phyloP scores from a whole-genome alignment of 2,888 invertebrate species.

The Sycophila texana region DNA sequence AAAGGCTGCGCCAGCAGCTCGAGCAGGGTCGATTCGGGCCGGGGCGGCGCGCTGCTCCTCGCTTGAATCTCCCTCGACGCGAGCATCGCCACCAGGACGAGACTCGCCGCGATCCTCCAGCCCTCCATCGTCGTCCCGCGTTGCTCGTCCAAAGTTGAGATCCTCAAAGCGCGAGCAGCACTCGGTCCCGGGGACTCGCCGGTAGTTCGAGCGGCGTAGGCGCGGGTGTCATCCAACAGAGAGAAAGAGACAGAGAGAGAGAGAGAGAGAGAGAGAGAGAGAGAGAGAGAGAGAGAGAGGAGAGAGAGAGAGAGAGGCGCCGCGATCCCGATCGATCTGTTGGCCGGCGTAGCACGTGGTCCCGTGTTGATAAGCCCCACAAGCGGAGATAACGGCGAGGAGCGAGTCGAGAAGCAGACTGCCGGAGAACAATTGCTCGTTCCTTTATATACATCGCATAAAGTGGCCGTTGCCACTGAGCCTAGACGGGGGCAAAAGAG shows the following conservation, averaged over 20 bases:
- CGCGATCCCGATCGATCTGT: conserved; percentile 2
- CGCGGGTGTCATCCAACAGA: too few species aligned
- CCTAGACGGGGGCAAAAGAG: conserved; percentile 5
- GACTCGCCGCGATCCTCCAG: background rate
- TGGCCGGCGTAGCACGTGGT: conserved; percentile 20
- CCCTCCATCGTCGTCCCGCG: conserved; percentile 2
- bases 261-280: too few species aligned
- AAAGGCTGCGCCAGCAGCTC: conserved; percentile 64
- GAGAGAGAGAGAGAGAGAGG: too few species aligned
- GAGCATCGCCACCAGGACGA: background rate
- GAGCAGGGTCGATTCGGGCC: conserved; percentile 64
- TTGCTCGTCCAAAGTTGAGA: too few species aligned
- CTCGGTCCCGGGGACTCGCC: too few species aligned
- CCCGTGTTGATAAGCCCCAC: conserved; percentile 34
- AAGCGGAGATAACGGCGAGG: conserved; percentile 37
- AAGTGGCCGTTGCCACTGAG: conserved; percentile 19
- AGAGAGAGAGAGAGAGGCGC: too few species aligned
- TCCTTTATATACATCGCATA: conserved; percentile 55
- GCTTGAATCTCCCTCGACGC: background rate
- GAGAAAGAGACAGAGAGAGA: too few species aligned
- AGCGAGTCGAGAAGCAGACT: conserved; percentile 45
- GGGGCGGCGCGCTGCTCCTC: conserved; percentile 1
- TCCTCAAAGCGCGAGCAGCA: too few species aligned
- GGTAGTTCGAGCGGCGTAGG: too few species aligned
- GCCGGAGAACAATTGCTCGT: conserved; percentile 54